These are phyloP conservation scores for Nothobranchius kuhntae DNA, from an alignment of 2,113 vertebrate genomes.

Conservation along the genomic window DNA sequence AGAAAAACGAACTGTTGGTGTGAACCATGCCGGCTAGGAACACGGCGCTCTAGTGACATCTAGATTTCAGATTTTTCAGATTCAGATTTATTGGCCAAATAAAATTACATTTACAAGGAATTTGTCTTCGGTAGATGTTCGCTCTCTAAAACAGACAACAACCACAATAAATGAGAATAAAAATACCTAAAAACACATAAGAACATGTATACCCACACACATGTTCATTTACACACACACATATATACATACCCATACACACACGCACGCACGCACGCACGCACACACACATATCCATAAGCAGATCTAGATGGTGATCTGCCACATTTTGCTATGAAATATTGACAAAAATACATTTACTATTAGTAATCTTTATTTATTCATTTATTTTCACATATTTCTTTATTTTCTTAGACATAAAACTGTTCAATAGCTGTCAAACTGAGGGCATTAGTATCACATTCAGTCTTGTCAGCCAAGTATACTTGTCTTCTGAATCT, in stretches of 20 bases:
- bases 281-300: too few relatives aligned
- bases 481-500: constrained; percentile 35
- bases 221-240: too few relatives aligned
- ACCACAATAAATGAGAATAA: too few relatives aligned
- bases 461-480: constrained; percentile 56
- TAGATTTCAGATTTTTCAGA: too few relatives aligned
- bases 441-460: constrained; percentile 69
- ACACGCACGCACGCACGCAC: too few relatives aligned
- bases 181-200: too few relatives aligned
- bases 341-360: constrained; percentile 50
- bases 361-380: constrained; percentile 75
- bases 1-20: constrained; percentile 16
- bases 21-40: constrained; percentile 44
- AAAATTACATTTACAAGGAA: too few relatives aligned
- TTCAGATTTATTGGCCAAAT: too few relatives aligned
- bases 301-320: constrained; percentile 40
- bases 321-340: constrained; percentile 25
- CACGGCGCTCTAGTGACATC: constrained; percentile 52
- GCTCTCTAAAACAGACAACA: too few relatives aligned
- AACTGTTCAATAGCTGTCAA: constrained; percentile 71
- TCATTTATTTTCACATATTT: constrained; percentile 61
- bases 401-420: constrained; percentile 71
- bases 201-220: too few relatives aligned
- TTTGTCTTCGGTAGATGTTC: too few relatives aligned
- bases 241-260: too few relatives aligned